Conservation (phyloP, 2,113 vertebrate genomes). For the Garra rufa region DNA sequence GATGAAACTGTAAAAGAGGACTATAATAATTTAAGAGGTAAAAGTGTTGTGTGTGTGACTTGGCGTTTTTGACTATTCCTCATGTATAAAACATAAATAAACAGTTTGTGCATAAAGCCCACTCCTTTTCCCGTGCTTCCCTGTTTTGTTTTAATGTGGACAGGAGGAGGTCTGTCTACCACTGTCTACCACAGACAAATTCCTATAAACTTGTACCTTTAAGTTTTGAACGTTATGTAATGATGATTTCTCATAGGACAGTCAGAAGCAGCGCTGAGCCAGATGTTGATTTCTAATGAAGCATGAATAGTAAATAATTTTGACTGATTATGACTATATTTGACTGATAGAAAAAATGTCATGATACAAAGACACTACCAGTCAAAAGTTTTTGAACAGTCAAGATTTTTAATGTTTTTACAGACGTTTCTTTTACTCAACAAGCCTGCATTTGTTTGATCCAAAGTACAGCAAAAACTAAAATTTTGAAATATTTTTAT, state of each 20-base stretch:
- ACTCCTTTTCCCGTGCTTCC: background rate
- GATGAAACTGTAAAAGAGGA: background rate
- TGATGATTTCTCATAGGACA: background rate
- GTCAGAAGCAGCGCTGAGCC: background rate
- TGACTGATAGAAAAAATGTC: too few species aligned
- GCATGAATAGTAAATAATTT: too few species aligned
- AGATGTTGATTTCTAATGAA: background rate
- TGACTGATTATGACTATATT: too few species aligned
- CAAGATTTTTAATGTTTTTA: too few species aligned
- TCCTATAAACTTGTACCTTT: background rate
- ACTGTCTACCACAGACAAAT: background rate
- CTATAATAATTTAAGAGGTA: background rate
- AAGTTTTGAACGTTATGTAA: background rate
- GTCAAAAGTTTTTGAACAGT: too few species aligned
- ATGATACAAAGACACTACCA: too few species aligned
- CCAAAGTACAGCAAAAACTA: too few species aligned
- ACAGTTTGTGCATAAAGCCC: background rate
- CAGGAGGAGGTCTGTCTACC: background rate
- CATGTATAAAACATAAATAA: conserved; percentile 7
- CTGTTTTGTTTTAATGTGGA: background rate
- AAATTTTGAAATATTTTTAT: too few species aligned
- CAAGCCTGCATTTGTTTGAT: too few species aligned
- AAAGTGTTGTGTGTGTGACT: background rate
- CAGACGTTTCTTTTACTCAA: too few species aligned
- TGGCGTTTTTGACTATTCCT: background rate